A percentile compares a stretch with the other conserved stretches of the same genome.
Conservation (phyloP, 2,113 vertebrate species). For the Brachypodius melanocephalos region DNA sequence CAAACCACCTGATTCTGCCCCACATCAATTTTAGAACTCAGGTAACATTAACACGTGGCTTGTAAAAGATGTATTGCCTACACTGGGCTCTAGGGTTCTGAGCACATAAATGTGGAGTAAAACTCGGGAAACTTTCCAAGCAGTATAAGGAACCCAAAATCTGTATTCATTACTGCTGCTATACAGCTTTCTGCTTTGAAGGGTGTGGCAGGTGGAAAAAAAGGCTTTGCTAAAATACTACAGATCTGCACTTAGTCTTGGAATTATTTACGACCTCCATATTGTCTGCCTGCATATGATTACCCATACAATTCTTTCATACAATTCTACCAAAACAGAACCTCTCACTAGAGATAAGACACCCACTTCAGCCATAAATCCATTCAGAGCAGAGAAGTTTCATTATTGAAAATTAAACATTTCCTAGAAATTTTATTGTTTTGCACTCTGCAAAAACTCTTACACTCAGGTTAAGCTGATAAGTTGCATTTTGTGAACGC, state of each 20-base stretch:
- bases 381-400: background rate
- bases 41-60: background rate
- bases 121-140: background rate
- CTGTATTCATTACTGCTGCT: background rate
- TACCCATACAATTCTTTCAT: background rate
- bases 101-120: background rate
- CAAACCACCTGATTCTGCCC: background rate
- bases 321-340: background rate
- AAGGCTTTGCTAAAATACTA: background rate
- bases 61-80: background rate
- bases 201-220: background rate
- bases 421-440: background rate
- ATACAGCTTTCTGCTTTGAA: background rate
- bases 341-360: rapidly evolving
- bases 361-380: background rate
- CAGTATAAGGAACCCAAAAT: background rate
- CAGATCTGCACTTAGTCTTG: background rate
- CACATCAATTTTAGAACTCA: background rate
- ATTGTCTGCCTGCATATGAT: background rate
- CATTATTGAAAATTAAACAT: background rate
- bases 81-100: background rate
- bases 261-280: background rate
- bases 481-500: background rate
- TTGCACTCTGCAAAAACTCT: background rate
- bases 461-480: background rate